phyloP scores from a whole-genome alignment of 2,113 vertebrate species.

The Coreoperca whiteheadi region DNA sequence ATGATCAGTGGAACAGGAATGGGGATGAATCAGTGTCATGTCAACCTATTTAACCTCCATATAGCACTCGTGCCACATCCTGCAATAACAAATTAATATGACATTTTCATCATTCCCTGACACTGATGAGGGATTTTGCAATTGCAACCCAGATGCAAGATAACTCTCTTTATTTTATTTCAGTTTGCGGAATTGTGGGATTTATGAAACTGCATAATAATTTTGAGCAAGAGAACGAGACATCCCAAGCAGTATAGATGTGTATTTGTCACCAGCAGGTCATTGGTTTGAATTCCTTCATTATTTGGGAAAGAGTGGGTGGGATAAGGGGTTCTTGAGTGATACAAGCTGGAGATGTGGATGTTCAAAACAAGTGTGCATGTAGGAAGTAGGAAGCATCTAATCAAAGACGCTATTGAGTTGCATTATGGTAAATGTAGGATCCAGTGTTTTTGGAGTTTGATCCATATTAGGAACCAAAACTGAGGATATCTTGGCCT shows the following conservation, averaged over 20 bases:
- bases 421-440: neutral
- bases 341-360: neutral
- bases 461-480: neutral
- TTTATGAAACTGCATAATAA: neutral
- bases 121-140: conserved; percentile 34
- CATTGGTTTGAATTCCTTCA: neutral
- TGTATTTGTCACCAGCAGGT: neutral
- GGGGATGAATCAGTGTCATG: conserved; percentile 30
- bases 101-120: conserved; percentile 40
- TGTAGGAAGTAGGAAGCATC: neutral
- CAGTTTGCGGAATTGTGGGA: conserved; percentile 1
- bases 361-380: neutral
- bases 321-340: neutral
- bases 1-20: conserved; percentile 29
- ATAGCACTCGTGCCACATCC: conserved; percentile 40
- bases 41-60: conserved; percentile 51
- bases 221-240: neutral
- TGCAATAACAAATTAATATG: conserved; percentile 45
- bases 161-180: neutral
- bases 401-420: neutral
- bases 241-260: neutral
- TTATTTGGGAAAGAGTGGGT: neutral
- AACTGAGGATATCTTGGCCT: neutral
- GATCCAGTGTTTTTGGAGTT: neutral
- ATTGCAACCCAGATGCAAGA: neutral